phyloP scores from a whole-genome alignment of 1,140 invertebrate genomes.

The Achroia grisella region DNA sequence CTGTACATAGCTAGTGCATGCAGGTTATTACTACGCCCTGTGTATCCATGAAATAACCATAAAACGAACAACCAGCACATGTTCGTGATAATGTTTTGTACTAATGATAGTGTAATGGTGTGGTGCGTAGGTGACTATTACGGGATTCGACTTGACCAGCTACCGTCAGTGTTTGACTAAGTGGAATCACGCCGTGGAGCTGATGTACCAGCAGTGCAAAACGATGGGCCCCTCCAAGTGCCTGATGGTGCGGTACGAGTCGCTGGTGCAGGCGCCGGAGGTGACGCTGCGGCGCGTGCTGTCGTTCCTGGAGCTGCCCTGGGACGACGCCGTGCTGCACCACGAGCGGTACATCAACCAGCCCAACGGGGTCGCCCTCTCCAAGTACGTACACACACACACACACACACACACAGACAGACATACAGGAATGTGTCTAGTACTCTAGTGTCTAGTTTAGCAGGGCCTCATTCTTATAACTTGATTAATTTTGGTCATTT shows the following conservation, averaged over 20 bases:
- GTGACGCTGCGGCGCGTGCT: constrained; percentile 93
- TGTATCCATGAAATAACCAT: no score
- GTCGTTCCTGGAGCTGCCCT: constrained; percentile 92
- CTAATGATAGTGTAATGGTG: no score
- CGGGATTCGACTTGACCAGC: constrained; percentile 95
- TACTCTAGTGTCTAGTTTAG: constrained; percentile 52
- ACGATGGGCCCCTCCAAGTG: constrained; percentile 89
- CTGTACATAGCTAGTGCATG: no score
- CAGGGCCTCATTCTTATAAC: no score
- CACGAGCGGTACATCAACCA: constrained; percentile 98
- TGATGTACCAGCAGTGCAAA: constrained; percentile 96
- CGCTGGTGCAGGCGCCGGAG: constrained; percentile 94
- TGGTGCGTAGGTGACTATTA: constrained; percentile 90
- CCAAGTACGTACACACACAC: no score
- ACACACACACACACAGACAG: no score
- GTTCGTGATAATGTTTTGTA: no score
- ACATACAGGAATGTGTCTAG: no score
- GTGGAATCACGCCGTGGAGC: constrained; percentile 96
- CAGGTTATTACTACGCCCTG: no score
- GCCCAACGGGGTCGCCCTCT: constrained; percentile 92
- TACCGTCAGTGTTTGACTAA: constrained; percentile 95
- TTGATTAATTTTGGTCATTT: no score
- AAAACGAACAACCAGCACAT: no score
- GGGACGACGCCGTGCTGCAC: constrained; percentile 97
- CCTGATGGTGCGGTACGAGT: constrained; percentile 94